These are phyloP conservation scores for Hypsibius dujardini DNA, from an alignment of 1,140 invertebrate genomes.

Conservation along the genomic window DNA sequence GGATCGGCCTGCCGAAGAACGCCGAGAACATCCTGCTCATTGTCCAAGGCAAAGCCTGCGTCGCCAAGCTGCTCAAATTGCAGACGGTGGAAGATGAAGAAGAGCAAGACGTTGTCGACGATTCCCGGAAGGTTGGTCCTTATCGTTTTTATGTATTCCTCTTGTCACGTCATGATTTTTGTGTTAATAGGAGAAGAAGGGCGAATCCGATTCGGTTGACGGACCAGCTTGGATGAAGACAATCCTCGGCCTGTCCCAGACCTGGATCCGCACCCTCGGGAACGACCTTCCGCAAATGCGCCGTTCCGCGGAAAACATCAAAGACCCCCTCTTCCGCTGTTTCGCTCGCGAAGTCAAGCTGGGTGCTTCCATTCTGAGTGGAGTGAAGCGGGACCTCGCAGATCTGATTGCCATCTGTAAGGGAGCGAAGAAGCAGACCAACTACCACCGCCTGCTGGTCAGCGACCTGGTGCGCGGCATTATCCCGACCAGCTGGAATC, in stretches of 20 bases:
- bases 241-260: neutral
- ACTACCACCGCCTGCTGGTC: slow-evolving; percentile 84
- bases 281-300: slow-evolving; percentile 38
- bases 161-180: too few relatives aligned
- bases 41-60: slow-evolving; percentile 49
- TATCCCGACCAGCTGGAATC: slow-evolving; percentile 64
- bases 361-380: slow-evolving; percentile 61
- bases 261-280: neutral
- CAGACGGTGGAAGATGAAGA: slow-evolving; percentile 85
- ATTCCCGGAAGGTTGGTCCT: neutral
- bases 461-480: slow-evolving; percentile 75
- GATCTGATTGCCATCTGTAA: slow-evolving; percentile 82
- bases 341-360: slow-evolving; percentile 92
- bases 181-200: slow-evolving; percentile 28
- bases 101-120: slow-evolving; percentile 34
- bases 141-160: too few relatives aligned
- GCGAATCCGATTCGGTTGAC: slow-evolving; percentile 32
- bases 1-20: slow-evolving; percentile 95
- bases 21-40: slow-evolving; percentile 85
- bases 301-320: slow-evolving; percentile 84
- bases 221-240: slow-evolving; percentile 33
- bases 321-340: slow-evolving; percentile 89
- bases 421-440: slow-evolving; percentile 97
- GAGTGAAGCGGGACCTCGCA: slow-evolving; percentile 74
- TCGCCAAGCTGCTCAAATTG: slow-evolving; percentile 89